Base-by-base conservation (phyloP, 2,113 vertebrate species). In the Cyanoliseus patagonus region DNA sequence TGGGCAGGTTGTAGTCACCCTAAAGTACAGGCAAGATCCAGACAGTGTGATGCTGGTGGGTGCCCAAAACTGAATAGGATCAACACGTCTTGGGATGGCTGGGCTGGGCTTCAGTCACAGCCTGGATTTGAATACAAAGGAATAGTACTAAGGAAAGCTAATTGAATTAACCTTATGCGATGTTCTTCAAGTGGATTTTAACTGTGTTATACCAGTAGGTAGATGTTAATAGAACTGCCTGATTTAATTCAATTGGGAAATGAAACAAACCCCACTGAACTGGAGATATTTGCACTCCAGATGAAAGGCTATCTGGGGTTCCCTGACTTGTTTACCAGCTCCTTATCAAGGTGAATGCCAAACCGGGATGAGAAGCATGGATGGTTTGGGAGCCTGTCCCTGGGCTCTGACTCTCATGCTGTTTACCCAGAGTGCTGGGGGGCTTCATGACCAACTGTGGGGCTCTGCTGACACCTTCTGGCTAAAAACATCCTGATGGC, bases 381-480 rank as follows among this genome's bases (percentile, higher is more conserved):
- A 3, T 4, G 6, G 2, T 13, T 3, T 13, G 9, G 18, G 5
- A 41, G 47, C 27, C 25, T 23, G 16, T 59, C n/a, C 44, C 39
- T n/a, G 37, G 15, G 14, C 35, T 51, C 22, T 15, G 35, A 6
- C 8, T 7, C 11, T 53, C 35, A 7, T 4, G 39, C 7, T 7
- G 1, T 51, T 13, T 10, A 13, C 17, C 16, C 39, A 6, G 14
- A 23, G 12, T 28, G 11, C 53, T 11, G 15, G 20, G 19, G 46
- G 76, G 9, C 24, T 5, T 74, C 53, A 3, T 0, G 1, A 15
- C 51, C 64, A 7, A 0, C 33, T 1, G 0, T 4, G 13, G 42
- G 74, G 24, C 42, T 83, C 42, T 92, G 94, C 88, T 93, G 93
- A 92, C 96, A 88, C 37, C 94, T 94, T 20, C 88, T 85, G 91